These are phyloP conservation scores for Cyrtonyx montezumae DNA, from an alignment of 2,113 vertebrate species.

Conservation along the genomic window DNA sequence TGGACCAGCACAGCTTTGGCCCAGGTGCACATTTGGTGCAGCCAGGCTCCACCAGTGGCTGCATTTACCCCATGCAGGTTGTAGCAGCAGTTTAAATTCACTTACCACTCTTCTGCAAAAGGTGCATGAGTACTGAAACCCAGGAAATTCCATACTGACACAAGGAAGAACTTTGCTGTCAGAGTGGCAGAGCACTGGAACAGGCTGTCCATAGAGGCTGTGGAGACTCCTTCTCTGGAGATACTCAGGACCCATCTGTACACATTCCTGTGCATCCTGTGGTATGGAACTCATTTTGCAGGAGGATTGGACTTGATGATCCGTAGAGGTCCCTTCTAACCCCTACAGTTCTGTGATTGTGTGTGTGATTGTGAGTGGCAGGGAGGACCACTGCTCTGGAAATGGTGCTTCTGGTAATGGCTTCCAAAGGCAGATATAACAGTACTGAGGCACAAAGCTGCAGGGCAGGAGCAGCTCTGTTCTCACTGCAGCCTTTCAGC, in stretches of 20 bases:
- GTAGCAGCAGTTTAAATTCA: background rate
- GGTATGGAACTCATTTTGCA: too few species aligned
- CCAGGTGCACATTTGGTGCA: fast-evolving
- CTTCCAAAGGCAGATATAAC: background rate
- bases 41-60: background rate
- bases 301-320: too few species aligned
- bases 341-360: too few species aligned
- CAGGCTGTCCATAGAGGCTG: too few species aligned
- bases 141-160: too few species aligned
- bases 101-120: background rate
- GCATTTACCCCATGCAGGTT: background rate
- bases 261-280: too few species aligned
- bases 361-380: background rate
- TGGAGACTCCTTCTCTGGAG: too few species aligned
- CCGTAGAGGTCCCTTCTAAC: too few species aligned
- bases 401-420: background rate
- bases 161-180: too few species aligned
- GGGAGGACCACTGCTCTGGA: background rate
- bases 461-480: background rate
- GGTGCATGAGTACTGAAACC: fast-evolving
- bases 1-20: background rate
- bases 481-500: background rate
- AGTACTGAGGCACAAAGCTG: background rate
- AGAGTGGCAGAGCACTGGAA: too few species aligned
- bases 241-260: too few species aligned